Base-by-base conservation (phyloP, 2,113 vertebrate species). In the Nerophis ophidion region DNA sequence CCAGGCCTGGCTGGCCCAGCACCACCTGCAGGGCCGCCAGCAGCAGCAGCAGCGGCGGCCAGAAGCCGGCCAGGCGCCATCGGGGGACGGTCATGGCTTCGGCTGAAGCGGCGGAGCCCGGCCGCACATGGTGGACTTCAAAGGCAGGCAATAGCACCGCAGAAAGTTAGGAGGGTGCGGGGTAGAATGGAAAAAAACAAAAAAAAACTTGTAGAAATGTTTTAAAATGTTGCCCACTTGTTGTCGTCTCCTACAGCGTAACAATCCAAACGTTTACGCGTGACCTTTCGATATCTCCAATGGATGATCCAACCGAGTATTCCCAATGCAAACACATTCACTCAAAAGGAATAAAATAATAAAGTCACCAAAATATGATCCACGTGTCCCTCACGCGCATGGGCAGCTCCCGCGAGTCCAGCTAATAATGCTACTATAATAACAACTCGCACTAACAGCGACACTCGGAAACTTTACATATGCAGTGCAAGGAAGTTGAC, bases 41-140 rank as follows among this genome's bases (percentile, higher is more conserved):
- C 81, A 96, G 92, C 89, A 98, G 94, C 81, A 96, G 92, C 89
- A 98, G 94, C 94, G 94, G 96, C 86, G 92, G 94, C 95, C 94
- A 97, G 90, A 95, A 93, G 90, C 92, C 91, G 92, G 92, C 92
- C 94, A 93, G 90, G 89, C 91, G 94, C 91, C 90, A 90, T 91
- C 73, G 93, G 87, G 90, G 91, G 90, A 92, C 90, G 90, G 90
- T 98, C 97, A 98, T 98, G 93, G 93, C 93, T 91, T 92, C 90
- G 93, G 92, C 89, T 92, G 93, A 76, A 86, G 92, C 90, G 86
- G 88, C 81, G 89, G 88, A 83, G 92, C 88, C 87, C 70, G 88
- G 92, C 92, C 93, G 91, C 88, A 86, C 96, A 98, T 97, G 89
- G 89, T 90, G 94, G 90, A 92, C 84, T 70, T 70, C 89, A 76